A percentile compares a stretch with the other conserved stretches of the same genome.
phyloP scores from a whole-genome alignment of 2,888 invertebrate genomes.

The Esperia sulphurella region DNA sequence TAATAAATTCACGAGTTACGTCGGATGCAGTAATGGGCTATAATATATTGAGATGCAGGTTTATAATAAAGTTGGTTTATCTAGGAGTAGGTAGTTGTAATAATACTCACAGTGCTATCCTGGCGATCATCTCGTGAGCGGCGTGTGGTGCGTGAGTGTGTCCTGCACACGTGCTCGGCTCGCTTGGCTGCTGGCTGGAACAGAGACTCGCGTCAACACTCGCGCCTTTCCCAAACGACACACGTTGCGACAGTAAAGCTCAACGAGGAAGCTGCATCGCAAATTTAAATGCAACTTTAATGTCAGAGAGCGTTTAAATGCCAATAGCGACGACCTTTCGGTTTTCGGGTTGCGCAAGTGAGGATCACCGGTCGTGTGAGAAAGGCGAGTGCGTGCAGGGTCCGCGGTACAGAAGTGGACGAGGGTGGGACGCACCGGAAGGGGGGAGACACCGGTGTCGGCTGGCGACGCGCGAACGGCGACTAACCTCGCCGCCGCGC shows the following conservation, averaged over 20 bases:
- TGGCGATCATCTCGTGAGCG: conserved; percentile 52
- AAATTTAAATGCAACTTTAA: conserved; percentile 75
- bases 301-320: conserved; percentile 78
- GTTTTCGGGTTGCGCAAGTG: conserved; percentile 72
- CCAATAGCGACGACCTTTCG: conserved; percentile 76
- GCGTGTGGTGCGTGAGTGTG: conserved; percentile 25
- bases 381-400: conserved; percentile 62
- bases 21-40: background rate
- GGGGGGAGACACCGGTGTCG: conserved; percentile 43
- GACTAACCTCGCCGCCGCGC: conserved; percentile 75
- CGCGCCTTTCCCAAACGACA: conserved; percentile 73
- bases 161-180: conserved; percentile 48
- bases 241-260: conserved; percentile 74
- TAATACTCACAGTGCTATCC: conserved; percentile 70
- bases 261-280: conserved; percentile 75
- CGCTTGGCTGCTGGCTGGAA: conserved; percentile 65
- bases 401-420: conserved; percentile 23
- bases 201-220: conserved; percentile 71
- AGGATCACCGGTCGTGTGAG: conserved; percentile 72
- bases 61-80: background rate
- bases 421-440: conserved; percentile 56
- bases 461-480: conserved; percentile 70
- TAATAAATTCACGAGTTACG: no score
- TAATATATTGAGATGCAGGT: background rate
- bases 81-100: background rate